A percentile compares a stretch with the other conserved stretches of the same genome.
phyloP scores from a whole-genome alignment of 2,888 invertebrate species.

The Asteroscopus sphinx region DNA sequence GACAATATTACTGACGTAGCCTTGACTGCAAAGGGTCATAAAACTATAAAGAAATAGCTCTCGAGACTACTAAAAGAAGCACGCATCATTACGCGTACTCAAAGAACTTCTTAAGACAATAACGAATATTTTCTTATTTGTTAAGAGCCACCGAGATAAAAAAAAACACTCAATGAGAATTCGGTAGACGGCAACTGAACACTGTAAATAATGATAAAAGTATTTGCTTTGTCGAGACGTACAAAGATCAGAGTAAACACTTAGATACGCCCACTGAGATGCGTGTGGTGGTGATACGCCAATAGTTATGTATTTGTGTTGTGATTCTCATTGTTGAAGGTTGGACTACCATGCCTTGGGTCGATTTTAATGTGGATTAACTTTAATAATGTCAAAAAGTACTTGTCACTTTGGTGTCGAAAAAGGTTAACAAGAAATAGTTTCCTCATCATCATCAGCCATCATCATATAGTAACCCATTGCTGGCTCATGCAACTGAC shows the following conservation, averaged over 20 bases:
- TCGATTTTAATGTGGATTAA: constrained; percentile 20
- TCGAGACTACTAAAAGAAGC: constrained; percentile 42
- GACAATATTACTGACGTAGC: constrained; percentile 20
- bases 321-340: constrained; percentile 50
- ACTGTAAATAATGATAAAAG: constrained; percentile 87
- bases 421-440: too few relatives aligned
- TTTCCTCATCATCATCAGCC: too few relatives aligned
- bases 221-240: constrained; percentile 83
- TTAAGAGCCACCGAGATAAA: constrained; percentile 68
- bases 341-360: constrained; percentile 36
- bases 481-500: too few relatives aligned
- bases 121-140: constrained; percentile 71
- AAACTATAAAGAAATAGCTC: constrained; percentile 32
- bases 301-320: constrained; percentile 65
- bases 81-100: constrained; percentile 54
- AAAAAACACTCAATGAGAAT: constrained; percentile 75
- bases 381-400: constrained; percentile 6
- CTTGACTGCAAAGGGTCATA: constrained; percentile 34
- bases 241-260: constrained; percentile 87
- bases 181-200: constrained; percentile 82
- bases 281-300: constrained; percentile 71
- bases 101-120: constrained; percentile 67
- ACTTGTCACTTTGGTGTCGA: too few relatives aligned
- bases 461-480: too few relatives aligned
- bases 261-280: constrained; percentile 78